Evolutionary conservation across 2,113 vertebrate species (phyloP).

Genomic region (Chroicocephalus ridibundus): DNA sequence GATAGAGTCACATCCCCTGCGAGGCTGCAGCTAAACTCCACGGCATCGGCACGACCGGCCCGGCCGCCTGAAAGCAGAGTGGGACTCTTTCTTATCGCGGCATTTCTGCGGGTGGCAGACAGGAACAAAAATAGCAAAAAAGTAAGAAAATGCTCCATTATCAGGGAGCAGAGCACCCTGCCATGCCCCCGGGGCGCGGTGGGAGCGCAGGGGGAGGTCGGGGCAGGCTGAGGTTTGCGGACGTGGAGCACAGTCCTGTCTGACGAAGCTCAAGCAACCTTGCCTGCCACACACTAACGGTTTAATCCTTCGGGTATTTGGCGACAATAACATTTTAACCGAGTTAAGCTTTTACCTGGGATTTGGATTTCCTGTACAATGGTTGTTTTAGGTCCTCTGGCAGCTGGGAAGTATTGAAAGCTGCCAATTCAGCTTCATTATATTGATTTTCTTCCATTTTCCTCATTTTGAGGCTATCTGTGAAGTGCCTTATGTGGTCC

Average conservation of each 20-base stretch:
- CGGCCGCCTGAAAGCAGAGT: background rate
- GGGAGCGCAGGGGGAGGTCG: background rate
- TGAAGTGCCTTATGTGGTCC: constrained; percentile 96
- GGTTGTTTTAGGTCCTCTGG: constrained; percentile 92
- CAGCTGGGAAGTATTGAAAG: constrained; percentile 85
- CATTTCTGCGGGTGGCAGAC: background rate
- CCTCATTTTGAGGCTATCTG: constrained; percentile 88
- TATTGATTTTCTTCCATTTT: constrained; percentile 92
- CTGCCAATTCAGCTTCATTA: constrained; percentile 83
- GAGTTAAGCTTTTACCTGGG: constrained; percentile 85
- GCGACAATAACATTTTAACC: constrained; percentile 10
- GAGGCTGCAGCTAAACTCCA: background rate
- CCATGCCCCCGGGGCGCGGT: background rate
- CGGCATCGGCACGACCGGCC: fast-evolving
- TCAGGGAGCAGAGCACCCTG: background rate
- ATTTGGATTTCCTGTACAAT: constrained; percentile 96
- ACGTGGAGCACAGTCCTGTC: background rate
- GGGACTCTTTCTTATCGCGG: background rate
- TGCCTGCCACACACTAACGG: background rate
- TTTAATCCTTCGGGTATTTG: background rate
- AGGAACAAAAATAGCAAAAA: background rate
- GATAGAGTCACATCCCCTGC: background rate
- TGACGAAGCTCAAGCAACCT: background rate
- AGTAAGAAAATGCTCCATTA: background rate
- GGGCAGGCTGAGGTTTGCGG: background rate